Percentiles rank a stretch among this genome's conserved stretches.
These are phyloP conservation scores for Mechanitis messenoides DNA, from an alignment of 2,888 invertebrate species.

Conservation along the genomic window DNA sequence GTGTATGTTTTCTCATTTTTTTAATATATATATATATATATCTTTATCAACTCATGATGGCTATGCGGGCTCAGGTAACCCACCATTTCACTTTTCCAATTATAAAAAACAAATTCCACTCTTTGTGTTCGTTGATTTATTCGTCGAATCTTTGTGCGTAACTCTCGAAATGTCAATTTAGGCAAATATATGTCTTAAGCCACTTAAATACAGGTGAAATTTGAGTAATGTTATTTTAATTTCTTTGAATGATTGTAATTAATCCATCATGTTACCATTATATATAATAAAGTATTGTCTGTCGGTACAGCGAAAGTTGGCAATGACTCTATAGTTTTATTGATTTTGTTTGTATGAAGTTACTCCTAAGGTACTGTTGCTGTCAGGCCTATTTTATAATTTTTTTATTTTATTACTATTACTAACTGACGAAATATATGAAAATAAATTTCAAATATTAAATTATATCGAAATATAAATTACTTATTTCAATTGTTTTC, in stretches of 20 bases:
- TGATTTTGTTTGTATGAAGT: too few relatives aligned
- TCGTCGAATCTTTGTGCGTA: slow-evolving; percentile 7
- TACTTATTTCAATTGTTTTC: slow-evolving; percentile 6
- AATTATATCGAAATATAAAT: neutral
- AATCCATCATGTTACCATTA: slow-evolving; percentile 29
- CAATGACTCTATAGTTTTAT: neutral
- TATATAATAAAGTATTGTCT: slow-evolving; percentile 15
- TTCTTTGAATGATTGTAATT: slow-evolving; percentile 33
- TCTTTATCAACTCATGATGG: too few relatives aligned
- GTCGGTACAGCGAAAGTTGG: slow-evolving; percentile 18
- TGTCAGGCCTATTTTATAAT: neutral
- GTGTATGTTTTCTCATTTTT: too few relatives aligned
- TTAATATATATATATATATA: too few relatives aligned
- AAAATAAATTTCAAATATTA: neutral
- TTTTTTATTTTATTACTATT: neutral
- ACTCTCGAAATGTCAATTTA: neutral
- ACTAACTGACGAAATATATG: too few relatives aligned
- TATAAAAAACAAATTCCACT: slow-evolving; percentile 20
- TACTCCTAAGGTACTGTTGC: too few relatives aligned
- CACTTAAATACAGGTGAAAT: slow-evolving; percentile 2
- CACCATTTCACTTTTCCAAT: slow-evolving; percentile 32
- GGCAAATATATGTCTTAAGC: slow-evolving; percentile 15
- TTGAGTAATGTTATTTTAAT: slow-evolving; percentile 13
- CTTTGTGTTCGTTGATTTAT: slow-evolving; percentile 29
- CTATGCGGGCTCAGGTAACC: slow-evolving; percentile 21